Evolutionary conservation across 2,113 vertebrate genomes (phyloP), one percentile per base, ranked within the genome.

Genomic region (Entosphenus tridentatus): DNA sequence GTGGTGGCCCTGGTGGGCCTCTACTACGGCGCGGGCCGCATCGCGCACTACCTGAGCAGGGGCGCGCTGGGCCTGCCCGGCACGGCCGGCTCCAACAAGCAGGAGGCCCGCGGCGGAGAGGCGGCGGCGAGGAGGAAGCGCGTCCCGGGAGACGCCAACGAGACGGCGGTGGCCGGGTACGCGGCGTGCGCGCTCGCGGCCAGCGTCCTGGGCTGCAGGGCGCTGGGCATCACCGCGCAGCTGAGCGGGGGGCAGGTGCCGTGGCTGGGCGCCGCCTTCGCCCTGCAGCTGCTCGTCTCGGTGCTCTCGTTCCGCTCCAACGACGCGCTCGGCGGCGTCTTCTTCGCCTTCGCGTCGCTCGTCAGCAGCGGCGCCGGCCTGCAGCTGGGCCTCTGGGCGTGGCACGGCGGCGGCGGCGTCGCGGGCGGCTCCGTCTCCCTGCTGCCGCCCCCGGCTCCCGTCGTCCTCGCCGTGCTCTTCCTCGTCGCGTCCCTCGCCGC

Each of bases 181-280:
- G 39, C 39, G 39, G 39, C 39, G 39, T 39, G 39, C 39, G 39
- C 39, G 39, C 39, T 39, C 39, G 39, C 39, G 39, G 39, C 39
- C 39, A 78, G 81, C 2, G 81, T 88, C 67, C 74, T 88, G 67
- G 80, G 77, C 68, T 87, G 86, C 73, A 78, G 78, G 68, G 74
- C 89, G 21, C 77, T 89, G 70, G 82, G 82, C 0, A 72, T 86
- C 73, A 84, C 85, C 16, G 76, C 70, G 55, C 56, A 8, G 1
- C 82, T 89, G 1, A 82, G 69, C 57, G 17, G 74, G 0, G 83
- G 84, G 3, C 87, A 86, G 0, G 82, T 87, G 56, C 81, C 87
- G 67, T 91, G 87, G 87, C 78, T 91, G 67, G 88, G 84, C 86
- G 83, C 81, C 3, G 84, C 85, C 12, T 85, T 80, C 2, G 57